Evolutionary conservation across 2,113 vertebrate species (phyloP).

Genomic region (Anseranas semipalmata): DNA sequence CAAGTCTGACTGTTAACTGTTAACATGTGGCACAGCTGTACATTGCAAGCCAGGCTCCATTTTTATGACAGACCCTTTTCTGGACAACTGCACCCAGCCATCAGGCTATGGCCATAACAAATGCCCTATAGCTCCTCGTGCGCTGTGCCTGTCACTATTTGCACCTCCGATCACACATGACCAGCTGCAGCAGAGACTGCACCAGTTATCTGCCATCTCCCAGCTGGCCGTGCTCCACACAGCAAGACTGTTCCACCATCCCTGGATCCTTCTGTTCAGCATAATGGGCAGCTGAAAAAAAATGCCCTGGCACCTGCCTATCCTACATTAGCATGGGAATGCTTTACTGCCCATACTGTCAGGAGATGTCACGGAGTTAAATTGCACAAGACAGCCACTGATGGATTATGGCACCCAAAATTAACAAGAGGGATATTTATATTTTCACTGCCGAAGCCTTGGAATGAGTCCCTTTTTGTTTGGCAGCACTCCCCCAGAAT

Average conservation of each 20-base stretch:
- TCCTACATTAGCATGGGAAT: background rate
- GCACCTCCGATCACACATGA: background rate
- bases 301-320: background rate
- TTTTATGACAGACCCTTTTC: background rate
- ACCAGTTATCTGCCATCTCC: background rate
- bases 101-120: background rate
- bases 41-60: background rate
- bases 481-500: constrained; percentile 7
- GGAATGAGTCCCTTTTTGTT: background rate
- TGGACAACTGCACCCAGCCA: background rate
- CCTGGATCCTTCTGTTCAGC: background rate
- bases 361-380: background rate
- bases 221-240: background rate
- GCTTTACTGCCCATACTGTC: background rate
- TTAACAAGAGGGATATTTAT: constrained; percentile 45
- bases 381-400: constrained; percentile 1
- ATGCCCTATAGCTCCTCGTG: background rate
- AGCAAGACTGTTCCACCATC: rapidly evolving
- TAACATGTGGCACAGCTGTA: background rate
- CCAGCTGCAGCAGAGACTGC: rapidly evolving
- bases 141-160: background rate
- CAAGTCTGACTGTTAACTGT: too few species aligned
- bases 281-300: background rate
- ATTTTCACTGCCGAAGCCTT: background rate
- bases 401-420: constrained; percentile 34